phyloP scores from a whole-genome alignment of 2,888 invertebrate genomes.

The Rugalucina vietnamica region DNA sequence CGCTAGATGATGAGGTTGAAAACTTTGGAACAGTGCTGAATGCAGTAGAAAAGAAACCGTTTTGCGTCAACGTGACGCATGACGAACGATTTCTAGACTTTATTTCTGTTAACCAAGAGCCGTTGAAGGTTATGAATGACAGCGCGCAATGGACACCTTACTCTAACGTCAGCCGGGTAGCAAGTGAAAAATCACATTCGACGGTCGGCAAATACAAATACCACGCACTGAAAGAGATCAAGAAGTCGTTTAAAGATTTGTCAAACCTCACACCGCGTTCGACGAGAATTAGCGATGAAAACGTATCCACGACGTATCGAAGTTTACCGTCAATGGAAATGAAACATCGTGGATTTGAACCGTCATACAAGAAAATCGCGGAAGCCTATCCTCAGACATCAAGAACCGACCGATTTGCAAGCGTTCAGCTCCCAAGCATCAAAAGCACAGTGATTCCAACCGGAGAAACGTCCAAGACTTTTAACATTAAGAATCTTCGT shows the following conservation, averaged over 20 bases:
- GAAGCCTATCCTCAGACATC: neutral
- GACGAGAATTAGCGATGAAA: neutral
- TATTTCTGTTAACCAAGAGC: conserved; percentile 47
- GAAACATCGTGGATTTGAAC: neutral
- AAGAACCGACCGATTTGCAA: neutral
- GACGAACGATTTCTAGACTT: conserved; percentile 55
- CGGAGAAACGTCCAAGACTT: conserved; percentile 54
- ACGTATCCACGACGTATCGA: neutral
- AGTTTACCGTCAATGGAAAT: neutral
- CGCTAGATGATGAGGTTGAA: conserved; percentile 55
- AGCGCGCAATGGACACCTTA: conserved; percentile 59
- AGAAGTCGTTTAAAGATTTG: neutral
- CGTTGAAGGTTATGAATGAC: conserved; percentile 53
- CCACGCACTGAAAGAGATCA: neutral
- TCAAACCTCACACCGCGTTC: neutral
- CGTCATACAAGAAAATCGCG: neutral
- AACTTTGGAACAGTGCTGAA: conserved; percentile 54
- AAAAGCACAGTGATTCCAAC: conserved; percentile 42
- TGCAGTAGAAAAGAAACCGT: conserved; percentile 58
- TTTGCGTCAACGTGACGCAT: conserved; percentile 51
- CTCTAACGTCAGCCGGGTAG: conserved; percentile 7
- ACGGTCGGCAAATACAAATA: neutral
- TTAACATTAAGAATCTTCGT: conserved; percentile 46
- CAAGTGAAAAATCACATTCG: conserved; percentile 20
- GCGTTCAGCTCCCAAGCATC: conserved; percentile 38